phyloP scores from a whole-genome alignment of 2,113 vertebrate species.

The Lagenorhynchus albirostris region DNA sequence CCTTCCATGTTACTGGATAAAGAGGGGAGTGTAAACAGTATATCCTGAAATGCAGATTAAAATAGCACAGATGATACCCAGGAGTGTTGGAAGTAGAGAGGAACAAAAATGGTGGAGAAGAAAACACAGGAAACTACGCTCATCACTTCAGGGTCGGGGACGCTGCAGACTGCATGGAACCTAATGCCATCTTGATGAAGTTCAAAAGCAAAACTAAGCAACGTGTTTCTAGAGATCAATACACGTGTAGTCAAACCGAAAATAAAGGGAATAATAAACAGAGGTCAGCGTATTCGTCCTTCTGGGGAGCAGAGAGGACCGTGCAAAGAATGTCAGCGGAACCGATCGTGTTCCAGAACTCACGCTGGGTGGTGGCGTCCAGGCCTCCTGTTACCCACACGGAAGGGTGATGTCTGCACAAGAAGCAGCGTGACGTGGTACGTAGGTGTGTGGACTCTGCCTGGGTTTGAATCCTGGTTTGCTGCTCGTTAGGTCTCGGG shows the following conservation, averaged over 20 bases:
- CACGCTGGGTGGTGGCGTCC: not conserved
- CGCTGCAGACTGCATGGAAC: fast-evolving
- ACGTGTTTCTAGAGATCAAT: fast-evolving
- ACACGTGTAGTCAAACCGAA: fast-evolving
- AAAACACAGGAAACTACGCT: not conserved
- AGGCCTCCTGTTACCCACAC: fast-evolving
- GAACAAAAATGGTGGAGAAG: not conserved
- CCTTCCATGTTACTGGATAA: not conserved
- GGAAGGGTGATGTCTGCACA: fast-evolving
- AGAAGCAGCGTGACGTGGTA: fast-evolving
- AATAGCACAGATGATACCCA: not conserved
- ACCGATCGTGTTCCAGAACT: fast-evolving
- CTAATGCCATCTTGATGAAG: not conserved
- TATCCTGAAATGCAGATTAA: not conserved
- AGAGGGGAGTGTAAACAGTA: no score
- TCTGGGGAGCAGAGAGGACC: not conserved
- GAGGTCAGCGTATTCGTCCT: fast-evolving
- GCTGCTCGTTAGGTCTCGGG: fast-evolving
- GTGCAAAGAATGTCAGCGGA: fast-evolving
- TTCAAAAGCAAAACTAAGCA: not conserved
- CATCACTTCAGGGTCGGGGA: not conserved
- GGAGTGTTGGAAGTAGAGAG: not conserved
- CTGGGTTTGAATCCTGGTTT: not conserved
- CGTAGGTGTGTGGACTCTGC: fast-evolving
- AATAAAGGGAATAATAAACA: not conserved